Base-by-base conservation (phyloP, 64 coral and sea anemone genomes). In the Actinia equina region DNA sequence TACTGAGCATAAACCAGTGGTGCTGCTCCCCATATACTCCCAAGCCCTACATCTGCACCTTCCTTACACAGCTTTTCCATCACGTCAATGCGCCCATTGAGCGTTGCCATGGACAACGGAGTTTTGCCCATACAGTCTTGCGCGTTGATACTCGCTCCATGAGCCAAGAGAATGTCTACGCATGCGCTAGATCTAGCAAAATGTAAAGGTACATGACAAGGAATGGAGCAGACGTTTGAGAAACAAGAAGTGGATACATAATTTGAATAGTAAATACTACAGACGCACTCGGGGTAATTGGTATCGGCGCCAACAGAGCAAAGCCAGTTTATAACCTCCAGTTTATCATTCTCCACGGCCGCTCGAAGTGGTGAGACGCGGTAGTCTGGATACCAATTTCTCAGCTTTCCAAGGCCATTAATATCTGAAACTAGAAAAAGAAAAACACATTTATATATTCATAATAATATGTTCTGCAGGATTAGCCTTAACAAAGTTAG, bases 111-210 rank as follows among this genome's bases (percentile, higher is more conserved):
- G 49, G 89, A 91, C 55, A 95, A 87, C 18, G 93, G 93, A 15
- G 93, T 95, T 57, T 95, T 95, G 20, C 93, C 82, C 71, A 95
- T 92, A 27, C 93, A 95, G 65, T 95, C 93, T 89, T 95, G 93
- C 58, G 90, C 74, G 15, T 87, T 84, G 46, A 91, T 86, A 46
- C 88, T 86, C 43, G 93, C 89, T 4, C 86, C 93, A 77, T 86
- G 77, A 43, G 88, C 52, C n/a, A 91, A 70, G 30, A 95, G 86
- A 63, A 95, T 80, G 55, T 64, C 44, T 15, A 43, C 86, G 63
- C 89, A 91, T 25, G 45, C 83, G 42, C 77, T 26, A 22, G 89
- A 91, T 78, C 84, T 86, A 6, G 87, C 93, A 42, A 95, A 95
- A 54, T 91, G 93, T 27, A 92, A 45, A 16, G 93, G 86, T 1